These are phyloP conservation scores for Drosophila truncata DNA, from an alignment of 1,140 invertebrate genomes.

Conservation along the genomic window DNA sequence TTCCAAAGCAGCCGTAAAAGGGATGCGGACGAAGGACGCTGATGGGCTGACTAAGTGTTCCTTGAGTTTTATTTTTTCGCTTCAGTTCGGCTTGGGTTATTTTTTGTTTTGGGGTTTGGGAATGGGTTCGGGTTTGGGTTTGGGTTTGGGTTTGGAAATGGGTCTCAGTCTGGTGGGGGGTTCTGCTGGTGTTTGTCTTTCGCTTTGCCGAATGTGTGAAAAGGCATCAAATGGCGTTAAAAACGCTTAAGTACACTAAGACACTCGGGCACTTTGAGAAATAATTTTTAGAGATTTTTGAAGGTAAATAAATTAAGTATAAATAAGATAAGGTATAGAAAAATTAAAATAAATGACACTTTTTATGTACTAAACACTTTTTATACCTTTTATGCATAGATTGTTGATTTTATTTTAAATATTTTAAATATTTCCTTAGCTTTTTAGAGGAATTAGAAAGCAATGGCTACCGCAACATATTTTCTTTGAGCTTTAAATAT, in stretches of 20 bases:
- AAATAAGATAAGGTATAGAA: too few relatives aligned
- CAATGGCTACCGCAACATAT: background rate
- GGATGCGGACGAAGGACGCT: constrained; percentile 31
- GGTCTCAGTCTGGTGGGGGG: constrained; percentile 1
- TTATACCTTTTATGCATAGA: too few relatives aligned
- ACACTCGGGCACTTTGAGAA: constrained; percentile 28
- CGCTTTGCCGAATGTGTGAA: constrained; percentile 75
- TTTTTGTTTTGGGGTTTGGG: background rate
- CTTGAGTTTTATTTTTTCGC: constrained; percentile 63
- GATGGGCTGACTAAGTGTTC: constrained; percentile 73
- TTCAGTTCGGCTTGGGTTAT: constrained; percentile 25
- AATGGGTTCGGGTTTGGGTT: background rate
- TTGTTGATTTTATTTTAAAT: too few relatives aligned
- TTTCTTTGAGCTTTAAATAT: background rate
- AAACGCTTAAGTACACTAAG: constrained; percentile 76
- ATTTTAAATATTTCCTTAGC: background rate
- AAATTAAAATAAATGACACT: background rate
- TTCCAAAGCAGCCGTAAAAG: constrained; percentile 27
- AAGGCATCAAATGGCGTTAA: constrained; percentile 84
- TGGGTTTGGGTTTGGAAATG: background rate
- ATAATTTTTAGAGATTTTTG: background rate
- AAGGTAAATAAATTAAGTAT: too few relatives aligned
- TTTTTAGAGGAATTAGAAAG: background rate
- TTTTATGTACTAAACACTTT: too few relatives aligned
- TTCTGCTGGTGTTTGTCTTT: constrained; percentile 63